Evolutionary conservation across 1,140 invertebrate genomes (phyloP).

Genomic region (Dysdera silvatica): DNA sequence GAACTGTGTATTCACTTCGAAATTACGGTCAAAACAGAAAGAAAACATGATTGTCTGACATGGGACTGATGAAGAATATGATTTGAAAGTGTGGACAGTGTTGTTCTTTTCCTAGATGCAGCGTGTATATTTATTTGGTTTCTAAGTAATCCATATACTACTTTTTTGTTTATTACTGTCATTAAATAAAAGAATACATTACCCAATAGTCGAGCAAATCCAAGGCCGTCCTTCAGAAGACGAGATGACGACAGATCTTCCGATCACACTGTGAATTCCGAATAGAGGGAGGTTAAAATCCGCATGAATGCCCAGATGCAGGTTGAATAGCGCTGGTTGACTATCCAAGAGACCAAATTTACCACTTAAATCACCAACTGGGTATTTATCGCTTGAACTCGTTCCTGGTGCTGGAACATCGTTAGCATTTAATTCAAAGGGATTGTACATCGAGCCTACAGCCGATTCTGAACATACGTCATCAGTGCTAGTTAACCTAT

Average conservation of each 20-base stretch:
- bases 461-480: conserved; percentile 40
- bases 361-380: conserved; percentile 78
- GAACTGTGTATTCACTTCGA: too few relatives aligned
- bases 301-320: conserved; percentile 46
- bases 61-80: too few relatives aligned
- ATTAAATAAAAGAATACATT: too few relatives aligned
- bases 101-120: too few relatives aligned
- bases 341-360: conserved; percentile 55
- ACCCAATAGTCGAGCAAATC: conserved; percentile 51
- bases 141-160: too few relatives aligned
- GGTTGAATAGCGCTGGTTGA: conserved; percentile 18
- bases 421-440: conserved; percentile 42
- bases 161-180: too few relatives aligned
- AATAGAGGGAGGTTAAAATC: conserved; percentile 80
- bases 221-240: conserved; percentile 46
- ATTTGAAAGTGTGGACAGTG: too few relatives aligned
- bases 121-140: too few relatives aligned
- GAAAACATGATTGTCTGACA: too few relatives aligned
- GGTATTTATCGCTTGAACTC: conserved; percentile 73
- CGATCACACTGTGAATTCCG: conserved; percentile 68
- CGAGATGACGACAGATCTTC: conserved; percentile 73
- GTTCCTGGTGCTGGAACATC: conserved; percentile 37
- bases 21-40: too few relatives aligned
- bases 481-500: conserved; percentile 34
- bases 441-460: conserved; percentile 48